Conservation (phyloP, 2,797 vertebrate genomes). For the Syngnathus rostellatus region DNA sequence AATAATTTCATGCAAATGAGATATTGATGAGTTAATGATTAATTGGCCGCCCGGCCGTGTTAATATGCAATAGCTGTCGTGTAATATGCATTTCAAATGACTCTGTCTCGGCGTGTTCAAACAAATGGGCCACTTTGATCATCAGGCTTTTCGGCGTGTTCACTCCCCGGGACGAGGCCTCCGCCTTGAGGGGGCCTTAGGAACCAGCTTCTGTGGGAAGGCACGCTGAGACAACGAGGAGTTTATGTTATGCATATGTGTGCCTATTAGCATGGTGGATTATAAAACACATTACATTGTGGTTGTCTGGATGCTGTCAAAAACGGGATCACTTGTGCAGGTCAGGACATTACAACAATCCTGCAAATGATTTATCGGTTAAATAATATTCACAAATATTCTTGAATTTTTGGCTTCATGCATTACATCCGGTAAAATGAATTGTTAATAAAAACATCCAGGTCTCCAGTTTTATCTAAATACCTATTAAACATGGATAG, state of each 20-base stretch:
- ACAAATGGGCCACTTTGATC: constrained; percentile 83
- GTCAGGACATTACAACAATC: neutral
- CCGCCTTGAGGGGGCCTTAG: constrained; percentile 34
- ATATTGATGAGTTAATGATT: constrained; percentile 99
- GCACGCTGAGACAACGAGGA: constrained; percentile 5
- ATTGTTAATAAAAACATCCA: no score
- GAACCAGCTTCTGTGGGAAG: constrained; percentile 52
- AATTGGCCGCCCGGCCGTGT: constrained; percentile 93
- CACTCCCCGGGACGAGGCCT: constrained; percentile 52
- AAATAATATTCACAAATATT: no score
- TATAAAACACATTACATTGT: neutral
- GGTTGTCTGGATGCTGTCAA: neutral
- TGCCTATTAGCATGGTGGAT: neutral
- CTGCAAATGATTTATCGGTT: no score
- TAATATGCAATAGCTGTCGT: constrained; percentile 98
- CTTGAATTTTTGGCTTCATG: no score
- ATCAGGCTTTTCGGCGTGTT: constrained; percentile 66
- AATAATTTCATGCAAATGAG: constrained; percentile 99
- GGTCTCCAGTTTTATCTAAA: no score
- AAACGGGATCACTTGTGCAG: neutral
- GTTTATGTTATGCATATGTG: neutral
- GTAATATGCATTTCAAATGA: constrained; percentile 98
- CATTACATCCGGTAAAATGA: no score
- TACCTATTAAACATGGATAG: no score
- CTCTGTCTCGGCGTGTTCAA: constrained; percentile 88